These are phyloP conservation scores for Mythimna pallens DNA, from an alignment of 2,888 invertebrate genomes.

Conservation along the genomic window DNA sequence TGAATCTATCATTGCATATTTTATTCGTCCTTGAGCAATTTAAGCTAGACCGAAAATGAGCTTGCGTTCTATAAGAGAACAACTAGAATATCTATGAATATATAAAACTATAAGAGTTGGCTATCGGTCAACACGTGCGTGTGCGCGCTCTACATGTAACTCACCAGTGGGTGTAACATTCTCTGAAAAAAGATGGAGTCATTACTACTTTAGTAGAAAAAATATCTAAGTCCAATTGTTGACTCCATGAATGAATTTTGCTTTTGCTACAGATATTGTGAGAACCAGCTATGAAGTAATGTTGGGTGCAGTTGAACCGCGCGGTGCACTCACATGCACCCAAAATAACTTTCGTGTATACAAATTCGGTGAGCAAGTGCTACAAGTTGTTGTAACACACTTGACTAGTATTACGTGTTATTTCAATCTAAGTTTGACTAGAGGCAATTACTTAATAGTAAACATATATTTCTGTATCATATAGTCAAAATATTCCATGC, in stretches of 20 bases:
- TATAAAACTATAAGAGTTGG: slow-evolving; percentile 51
- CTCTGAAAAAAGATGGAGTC: slow-evolving; percentile 91
- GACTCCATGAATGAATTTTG: slow-evolving; percentile 88
- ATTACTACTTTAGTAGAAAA: slow-evolving; percentile 84
- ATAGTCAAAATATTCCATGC: slow-evolving; percentile 64
- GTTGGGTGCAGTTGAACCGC: slow-evolving; percentile 63
- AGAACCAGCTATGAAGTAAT: slow-evolving; percentile 59
- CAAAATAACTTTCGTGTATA: slow-evolving; percentile 56
- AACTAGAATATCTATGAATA: slow-evolving; percentile 43
- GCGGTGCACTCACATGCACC: slow-evolving; percentile 65
- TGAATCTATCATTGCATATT: not conserved
- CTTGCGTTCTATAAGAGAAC: slow-evolving; percentile 37
- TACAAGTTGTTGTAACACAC: slow-evolving; percentile 31
- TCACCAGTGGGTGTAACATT: slow-evolving; percentile 90
- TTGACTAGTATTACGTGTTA: slow-evolving; percentile 41
- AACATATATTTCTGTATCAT: slow-evolving; percentile 34
- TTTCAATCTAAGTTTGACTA: slow-evolving; percentile 35
- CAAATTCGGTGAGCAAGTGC: slow-evolving; percentile 39
- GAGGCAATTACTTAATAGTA: slow-evolving; percentile 12
- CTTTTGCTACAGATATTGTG: slow-evolving; percentile 66
- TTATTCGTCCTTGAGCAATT: not conserved
- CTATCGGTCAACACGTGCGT: slow-evolving; percentile 71
- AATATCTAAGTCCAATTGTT: slow-evolving; percentile 84
- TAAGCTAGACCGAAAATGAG: slow-evolving; percentile 30
- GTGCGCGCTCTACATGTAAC: slow-evolving; percentile 84